These are phyloP conservation scores for Oopsacas minuta DNA, from an alignment of 37 sponge, comb jelly and placozoan genomes.

Conservation along the genomic window DNA sequence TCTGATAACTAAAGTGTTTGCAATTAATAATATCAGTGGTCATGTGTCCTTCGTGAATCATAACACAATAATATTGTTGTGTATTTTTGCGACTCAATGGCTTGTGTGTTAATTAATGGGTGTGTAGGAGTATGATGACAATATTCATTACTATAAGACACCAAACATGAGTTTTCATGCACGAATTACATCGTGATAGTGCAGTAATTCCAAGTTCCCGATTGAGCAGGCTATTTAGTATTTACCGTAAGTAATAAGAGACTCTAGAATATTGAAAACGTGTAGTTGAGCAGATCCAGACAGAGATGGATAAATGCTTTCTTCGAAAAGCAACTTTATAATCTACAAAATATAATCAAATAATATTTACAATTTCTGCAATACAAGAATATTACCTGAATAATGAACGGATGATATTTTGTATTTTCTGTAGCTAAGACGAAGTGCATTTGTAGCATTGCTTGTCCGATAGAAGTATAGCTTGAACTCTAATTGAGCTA, in stretches of 20 bases:
- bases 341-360: background rate
- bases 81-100: too few species aligned
- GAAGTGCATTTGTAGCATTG: constrained; percentile 6
- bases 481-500: background rate
- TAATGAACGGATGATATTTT: background rate
- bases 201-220: too few species aligned
- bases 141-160: too few species aligned
- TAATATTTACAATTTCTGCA: background rate
- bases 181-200: too few species aligned
- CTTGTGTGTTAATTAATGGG: too few species aligned
- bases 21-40: too few species aligned
- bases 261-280: background rate
- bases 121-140: too few species aligned
- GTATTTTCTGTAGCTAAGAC: background rate
- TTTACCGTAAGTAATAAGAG: background rate
- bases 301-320: background rate
- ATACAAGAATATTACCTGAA: too few species aligned
- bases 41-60: too few species aligned
- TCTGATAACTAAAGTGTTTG: background rate
- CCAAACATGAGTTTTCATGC: too few species aligned
- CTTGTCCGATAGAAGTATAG: constrained; percentile 9
- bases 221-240: background rate
- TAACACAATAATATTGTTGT: too few species aligned
- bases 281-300: background rate
- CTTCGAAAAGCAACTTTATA: background rate